Conservation (phyloP, 92 coral and sea anemone species). For the Zoanthus sociatus region DNA sequence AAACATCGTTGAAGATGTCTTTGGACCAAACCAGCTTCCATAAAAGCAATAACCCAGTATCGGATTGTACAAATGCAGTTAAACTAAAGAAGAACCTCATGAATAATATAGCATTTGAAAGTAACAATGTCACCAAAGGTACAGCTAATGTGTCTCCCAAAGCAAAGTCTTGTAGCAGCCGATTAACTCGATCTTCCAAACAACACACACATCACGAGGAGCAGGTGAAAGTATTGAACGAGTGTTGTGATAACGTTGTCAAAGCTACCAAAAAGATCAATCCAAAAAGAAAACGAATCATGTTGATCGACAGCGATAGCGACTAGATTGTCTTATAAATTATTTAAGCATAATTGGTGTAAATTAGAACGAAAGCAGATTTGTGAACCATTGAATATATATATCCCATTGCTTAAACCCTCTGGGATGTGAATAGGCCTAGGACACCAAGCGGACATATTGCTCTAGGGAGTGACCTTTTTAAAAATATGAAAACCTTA, state of each 20-base stretch:
- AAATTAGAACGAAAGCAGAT: background rate
- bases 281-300: constrained; percentile 10
- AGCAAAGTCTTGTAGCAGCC: background rate
- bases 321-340: constrained; percentile 4
- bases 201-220: background rate
- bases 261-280: constrained; percentile 1
- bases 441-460: too few relatives aligned
- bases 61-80: background rate
- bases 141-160: background rate
- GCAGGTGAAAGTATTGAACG: background rate
- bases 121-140: background rate
- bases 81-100: constrained; percentile 22
- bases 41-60: background rate
- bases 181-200: background rate
- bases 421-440: too few relatives aligned
- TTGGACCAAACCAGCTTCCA: background rate
- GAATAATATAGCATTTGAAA: constrained; percentile 17
- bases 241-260: background rate
- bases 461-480: too few relatives aligned
- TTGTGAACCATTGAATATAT: too few relatives aligned
- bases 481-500: too few relatives aligned
- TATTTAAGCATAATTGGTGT: background rate
- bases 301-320: constrained; percentile 26
- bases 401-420: too few relatives aligned
- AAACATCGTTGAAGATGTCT: background rate